Evolutionary conservation across 2,113 vertebrate genomes (phyloP), one percentile per base, ranked within the genome.

Genomic region (Ranitomeya imitator): DNA sequence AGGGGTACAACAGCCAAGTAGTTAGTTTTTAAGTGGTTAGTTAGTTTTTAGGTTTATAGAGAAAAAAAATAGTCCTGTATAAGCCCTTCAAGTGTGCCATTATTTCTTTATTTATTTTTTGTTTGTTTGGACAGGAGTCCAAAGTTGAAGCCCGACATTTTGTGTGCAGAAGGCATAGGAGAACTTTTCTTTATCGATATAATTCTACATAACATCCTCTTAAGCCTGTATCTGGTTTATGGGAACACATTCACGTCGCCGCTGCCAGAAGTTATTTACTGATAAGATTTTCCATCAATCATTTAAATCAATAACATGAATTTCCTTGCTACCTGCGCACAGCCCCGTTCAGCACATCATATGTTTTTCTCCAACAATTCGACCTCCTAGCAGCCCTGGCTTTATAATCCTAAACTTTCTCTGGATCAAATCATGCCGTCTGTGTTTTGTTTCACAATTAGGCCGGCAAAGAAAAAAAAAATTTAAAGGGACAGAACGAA

Each of bases 401-500:
- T 76, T 51, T 78, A 78, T 45, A 57, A 26, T 54, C 71, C 59
- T 23, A 88, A 57, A 77, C 87, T 83, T 60, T 55, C n/a, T 88
- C 71, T 59, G 71, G 79, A 63, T 85, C 51, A 65, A 79, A 89
- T 85, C 60, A 84, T 37, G 8, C 87, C 51, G 74, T 85, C 81
- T 89, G 73, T 65, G 82, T 89, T 84, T 79, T 89, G 73, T 83
- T 89, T 37, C 82, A 78, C 71, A 67, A 84, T 77, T 83, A 88
- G 76, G 57, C 45, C 45, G 71, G 71, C 4, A 19, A 37, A 37
- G 18, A 45, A 65, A 59, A 7, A 14, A 14, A 14, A 19, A 73
- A 45, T 3, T 78, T 85, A 85, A 89, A 89, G 87, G 87, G 85
- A 61, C 69, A 85, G 81, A 83, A 52, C 54, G 4, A 45, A 45